Conservation (phyloP, 2,888 invertebrate genomes). For the Hemistola chrysoprasaria region DNA sequence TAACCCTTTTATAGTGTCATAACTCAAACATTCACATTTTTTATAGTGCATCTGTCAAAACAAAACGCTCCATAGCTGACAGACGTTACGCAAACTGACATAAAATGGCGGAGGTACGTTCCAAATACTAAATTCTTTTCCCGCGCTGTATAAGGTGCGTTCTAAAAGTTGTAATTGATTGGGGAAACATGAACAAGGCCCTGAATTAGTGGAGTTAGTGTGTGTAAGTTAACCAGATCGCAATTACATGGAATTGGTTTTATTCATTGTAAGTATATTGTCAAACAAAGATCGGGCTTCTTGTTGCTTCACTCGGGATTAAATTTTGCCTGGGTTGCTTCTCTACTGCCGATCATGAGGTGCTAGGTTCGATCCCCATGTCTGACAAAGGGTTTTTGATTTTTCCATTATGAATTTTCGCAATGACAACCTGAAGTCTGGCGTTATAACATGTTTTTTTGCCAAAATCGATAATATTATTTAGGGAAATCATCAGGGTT, state of each 20-base stretch:
- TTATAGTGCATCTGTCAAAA: conserved; percentile 69
- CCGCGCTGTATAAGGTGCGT: conserved; percentile 31
- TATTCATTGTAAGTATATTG: conserved; percentile 21
- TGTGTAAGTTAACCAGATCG: conserved; percentile 28
- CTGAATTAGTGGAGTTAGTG: conserved; percentile 57
- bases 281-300: conserved; percentile 4
- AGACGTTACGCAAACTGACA: conserved; percentile 43
- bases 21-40: conserved; percentile 54
- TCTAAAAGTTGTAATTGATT: conserved; percentile 69
- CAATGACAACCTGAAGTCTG: no score
- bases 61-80: conserved; percentile 37
- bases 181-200: conserved; percentile 46
- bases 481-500: no score
- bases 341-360: no score
- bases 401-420: no score
- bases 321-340: no score
- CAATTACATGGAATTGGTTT: conserved; percentile 29
- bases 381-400: no score
- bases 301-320: neutral
- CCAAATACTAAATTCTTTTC: conserved; percentile 50
- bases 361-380: no score
- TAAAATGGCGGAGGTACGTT: conserved; percentile 42
- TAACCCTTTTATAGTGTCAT: conserved; percentile 47
- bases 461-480: no score
- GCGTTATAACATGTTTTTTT: no score